Conservation (phyloP, 1,140 invertebrate genomes). For the Cherax quadricarinatus region DNA sequence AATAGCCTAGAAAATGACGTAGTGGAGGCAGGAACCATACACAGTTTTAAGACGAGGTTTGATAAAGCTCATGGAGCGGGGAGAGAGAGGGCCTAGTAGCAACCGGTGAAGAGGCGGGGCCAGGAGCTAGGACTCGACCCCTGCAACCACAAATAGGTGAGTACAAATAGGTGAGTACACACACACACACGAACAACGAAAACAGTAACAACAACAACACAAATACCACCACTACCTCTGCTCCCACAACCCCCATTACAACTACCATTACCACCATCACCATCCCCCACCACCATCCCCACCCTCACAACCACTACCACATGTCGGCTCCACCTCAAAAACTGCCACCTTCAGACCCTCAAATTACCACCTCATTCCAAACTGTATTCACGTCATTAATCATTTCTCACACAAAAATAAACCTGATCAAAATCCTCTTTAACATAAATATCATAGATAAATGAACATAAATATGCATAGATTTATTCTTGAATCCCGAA, state of each 20-base stretch:
- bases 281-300: neutral
- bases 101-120: no score
- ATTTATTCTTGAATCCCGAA: neutral
- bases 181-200: no score
- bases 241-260: constrained; percentile 27
- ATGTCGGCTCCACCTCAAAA: constrained; percentile 24
- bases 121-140: no score
- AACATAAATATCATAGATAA: no score
- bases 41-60: no score
- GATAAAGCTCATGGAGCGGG: no score
- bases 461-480: no score
- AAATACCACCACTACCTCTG: constrained; percentile 16
- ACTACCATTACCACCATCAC: neutral
- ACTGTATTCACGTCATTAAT: neutral
- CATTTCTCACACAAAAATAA: neutral
- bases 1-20: no score
- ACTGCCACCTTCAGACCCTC: constrained; percentile 11
- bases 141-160: no score
- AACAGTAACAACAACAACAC: neutral
- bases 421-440: neutral
- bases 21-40: no score
- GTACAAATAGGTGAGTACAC: no score
- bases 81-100: no score
- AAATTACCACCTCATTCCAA: constrained; percentile 21
- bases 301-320: constrained; percentile 24